Percentiles rank a stretch among this genome's conserved stretches.
These are phyloP conservation scores for Batillaria attramentaria DNA, from an alignment of 1,140 invertebrate genomes.

Conservation along the genomic window DNA sequence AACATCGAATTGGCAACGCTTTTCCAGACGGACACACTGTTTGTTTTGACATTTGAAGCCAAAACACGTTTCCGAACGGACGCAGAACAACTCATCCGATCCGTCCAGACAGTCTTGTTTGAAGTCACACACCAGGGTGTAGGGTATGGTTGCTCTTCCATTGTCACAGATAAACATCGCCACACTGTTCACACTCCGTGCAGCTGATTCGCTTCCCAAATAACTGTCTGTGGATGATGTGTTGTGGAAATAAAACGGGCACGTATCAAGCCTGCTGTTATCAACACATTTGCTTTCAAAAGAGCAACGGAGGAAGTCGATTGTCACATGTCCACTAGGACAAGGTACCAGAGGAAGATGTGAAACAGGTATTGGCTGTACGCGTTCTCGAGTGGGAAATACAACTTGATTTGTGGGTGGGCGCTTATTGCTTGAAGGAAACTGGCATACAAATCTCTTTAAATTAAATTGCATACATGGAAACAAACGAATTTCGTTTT, in stretches of 20 bases:
- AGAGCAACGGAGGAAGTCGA: neutral
- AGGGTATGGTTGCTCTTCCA: neutral
- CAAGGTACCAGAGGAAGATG: neutral
- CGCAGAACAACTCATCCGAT: slow-evolving; percentile 17
- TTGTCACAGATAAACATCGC: slow-evolving; percentile 17
- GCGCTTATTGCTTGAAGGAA: neutral
- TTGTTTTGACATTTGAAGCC: slow-evolving; percentile 1
- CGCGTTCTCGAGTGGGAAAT: too few species aligned
- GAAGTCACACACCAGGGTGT: slow-evolving; percentile 28
- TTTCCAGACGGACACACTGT: neutral
- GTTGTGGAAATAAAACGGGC: too few species aligned
- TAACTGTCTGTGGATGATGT: neutral
- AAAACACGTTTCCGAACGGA: neutral
- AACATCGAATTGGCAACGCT: neutral
- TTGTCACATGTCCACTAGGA: neutral
- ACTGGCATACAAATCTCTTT: neutral
- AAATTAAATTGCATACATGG: too few species aligned
- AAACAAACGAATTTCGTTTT: too few species aligned
- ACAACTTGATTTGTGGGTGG: too few species aligned
- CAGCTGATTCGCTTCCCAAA: neutral
- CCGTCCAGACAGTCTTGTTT: slow-evolving; percentile 20
- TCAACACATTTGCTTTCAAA: neutral
- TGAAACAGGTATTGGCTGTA: too few species aligned
- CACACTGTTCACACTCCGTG: neutral
- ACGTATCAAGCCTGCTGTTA: neutral